Base-by-base conservation (phyloP, 2,888 invertebrate species). In the Phaonia tiefii region DNA sequence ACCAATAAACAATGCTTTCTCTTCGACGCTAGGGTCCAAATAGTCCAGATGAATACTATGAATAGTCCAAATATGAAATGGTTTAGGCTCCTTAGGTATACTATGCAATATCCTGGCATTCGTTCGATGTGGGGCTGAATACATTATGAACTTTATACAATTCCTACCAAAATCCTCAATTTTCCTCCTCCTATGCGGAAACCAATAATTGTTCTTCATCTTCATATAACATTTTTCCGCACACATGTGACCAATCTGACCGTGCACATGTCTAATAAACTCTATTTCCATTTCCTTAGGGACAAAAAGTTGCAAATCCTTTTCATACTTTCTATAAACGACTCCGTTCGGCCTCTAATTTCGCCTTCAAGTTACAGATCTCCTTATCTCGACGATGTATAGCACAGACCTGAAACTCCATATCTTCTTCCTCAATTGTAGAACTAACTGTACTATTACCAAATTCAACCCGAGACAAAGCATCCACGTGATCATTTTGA, bases 251-350 rank as follows among this genome's bases (percentile, higher is more conserved):
- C n/a, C n/a, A n/a, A n/a, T n/a, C n/a, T n/a, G n/a, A n/a, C n/a
- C n/a, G n/a, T n/a, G n/a, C n/a, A n/a, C 71, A 7, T 17, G 25
- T 10, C 78, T 42, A 31, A 80, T 74, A 11, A 84, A 20, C 39
- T 82, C 78, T 0, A 44, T 49, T 49, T 83, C 80, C 82, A 82
- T 83, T 25, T 81, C 75, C 8, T 20, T 22, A 13, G 83, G 80
- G 10, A 83, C 73, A 44, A 73, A 83, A 25, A 83, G 70, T 10
- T 46, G 54, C 25, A 58, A 20, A 20, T 15, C 17, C 11, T 66
- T 42, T 4, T 17, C 58, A 46, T 72, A 46, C 10, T 54, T 76
- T 26, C 44, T 31, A 46, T 75, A 82, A 1, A 79, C 60, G 0
- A 82, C 22, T 1, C 82, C 82, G 42, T 79, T 75, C 51, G 2